Evolutionary conservation across 2,888 invertebrate species (phyloP), one percentile per base, ranked within the genome.

Genomic region (Caenorhabditis angaria): DNA sequence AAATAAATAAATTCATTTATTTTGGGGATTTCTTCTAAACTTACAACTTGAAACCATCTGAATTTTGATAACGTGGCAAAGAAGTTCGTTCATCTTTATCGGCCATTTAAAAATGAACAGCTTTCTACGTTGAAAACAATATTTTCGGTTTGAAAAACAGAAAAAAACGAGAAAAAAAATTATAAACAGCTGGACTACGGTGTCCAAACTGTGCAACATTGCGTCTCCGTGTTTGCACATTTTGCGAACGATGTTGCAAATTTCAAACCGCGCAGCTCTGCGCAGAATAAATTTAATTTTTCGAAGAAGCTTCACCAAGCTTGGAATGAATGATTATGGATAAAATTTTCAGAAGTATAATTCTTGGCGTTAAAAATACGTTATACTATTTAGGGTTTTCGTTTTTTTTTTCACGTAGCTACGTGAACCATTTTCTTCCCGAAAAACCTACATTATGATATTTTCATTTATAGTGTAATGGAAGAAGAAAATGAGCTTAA

Each of bases 161-260:
- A 54, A 62, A 41, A n/a, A 48, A 4, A 48, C 18, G 14, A 18
- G 18, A 20, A 48, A 48, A 4, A 48, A 48, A 48, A 48, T 12
- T 12, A 12, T 48, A n/a, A n/a, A n/a, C 4, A 48, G 18, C 4
- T 53, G 29, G 25, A 32, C 27, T 32, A 61, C n/a, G 48, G n/a
- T 65, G 6, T n/a, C n/a, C n/a, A n/a, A n/a, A n/a, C 20, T 50
- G 47, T 55, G 69, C 60, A 60, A 18, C 51, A 54, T 29, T 35
- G 69, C 64, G 69, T 69, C 20, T 14, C 8, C 0, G 61, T 64
- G 56, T 57, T 61, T 58, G 57, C 69, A 20, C 18, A 32, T 32
- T 8, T 8, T 5, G 6, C 6, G 32, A 32, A 32, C n/a, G n/a
- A 32, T 32, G 5, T 32, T 32, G 32, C 5, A 8, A 8, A 8